Conservation (phyloP, 2,113 vertebrate genomes). For the Buteo buteo region DNA sequence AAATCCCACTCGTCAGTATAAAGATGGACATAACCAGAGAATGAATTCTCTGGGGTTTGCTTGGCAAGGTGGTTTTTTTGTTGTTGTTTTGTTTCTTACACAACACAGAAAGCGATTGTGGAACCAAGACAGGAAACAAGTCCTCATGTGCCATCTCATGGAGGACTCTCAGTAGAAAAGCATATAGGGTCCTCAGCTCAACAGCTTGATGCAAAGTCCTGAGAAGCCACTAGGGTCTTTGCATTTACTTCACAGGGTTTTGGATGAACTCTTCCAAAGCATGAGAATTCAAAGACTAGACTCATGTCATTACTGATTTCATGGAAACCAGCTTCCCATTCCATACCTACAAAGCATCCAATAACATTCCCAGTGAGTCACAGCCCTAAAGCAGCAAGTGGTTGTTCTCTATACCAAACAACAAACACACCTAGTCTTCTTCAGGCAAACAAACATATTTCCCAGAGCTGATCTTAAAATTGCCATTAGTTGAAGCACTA, state of each 20-base stretch:
- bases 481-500: not conserved
- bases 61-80: not conserved
- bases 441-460: not conserved
- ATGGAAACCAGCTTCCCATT: not conserved
- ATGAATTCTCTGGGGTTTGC: not conserved
- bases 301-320: not conserved
- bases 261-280: not conserved
- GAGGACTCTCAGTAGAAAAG: not conserved
- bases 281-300: not conserved
- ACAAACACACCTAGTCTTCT: rapidly evolving
- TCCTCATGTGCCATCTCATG: rapidly evolving
- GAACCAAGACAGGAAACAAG: not conserved
- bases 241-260: not conserved
- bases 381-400: not conserved
- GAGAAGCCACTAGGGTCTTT: not conserved
- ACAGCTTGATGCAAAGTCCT: not conserved
- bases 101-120: rapidly evolving
- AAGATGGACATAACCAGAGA: not conserved
- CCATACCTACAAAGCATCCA: not conserved
- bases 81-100: rapidly evolving
- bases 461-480: not conserved
- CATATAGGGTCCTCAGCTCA: not conserved
- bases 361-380: not conserved
- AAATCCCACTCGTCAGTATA: not conserved
- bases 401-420: not conserved